Percentiles rank a stretch among this genome's conserved stretches.
Evolutionary conservation across 1,140 invertebrate species (phyloP).

Genomic region (Cydia pomonella): DNA sequence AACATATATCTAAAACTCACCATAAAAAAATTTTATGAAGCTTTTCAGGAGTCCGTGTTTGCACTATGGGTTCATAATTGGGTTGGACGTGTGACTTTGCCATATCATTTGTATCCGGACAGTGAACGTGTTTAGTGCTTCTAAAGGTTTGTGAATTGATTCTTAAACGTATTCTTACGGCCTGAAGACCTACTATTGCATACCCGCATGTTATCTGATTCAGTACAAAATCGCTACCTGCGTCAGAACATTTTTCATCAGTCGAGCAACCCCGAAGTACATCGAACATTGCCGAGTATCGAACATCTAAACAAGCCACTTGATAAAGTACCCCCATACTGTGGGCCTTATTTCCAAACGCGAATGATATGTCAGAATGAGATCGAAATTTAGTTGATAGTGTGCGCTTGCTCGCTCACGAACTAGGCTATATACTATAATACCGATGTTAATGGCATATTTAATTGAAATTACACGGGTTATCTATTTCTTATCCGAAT

Average conservation of each 20-base stretch:
- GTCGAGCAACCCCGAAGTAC: background rate
- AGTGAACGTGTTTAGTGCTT: too few relatives aligned
- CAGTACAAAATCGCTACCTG: conserved; percentile 13
- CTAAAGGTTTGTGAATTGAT: background rate
- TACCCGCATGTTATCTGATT: background rate
- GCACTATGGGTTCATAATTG: too few relatives aligned
- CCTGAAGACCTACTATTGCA: background rate
- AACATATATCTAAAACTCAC: too few relatives aligned
- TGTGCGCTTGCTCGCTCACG: background rate
- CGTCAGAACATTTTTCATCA: conserved; percentile 16
- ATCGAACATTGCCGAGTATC: conserved; percentile 22
- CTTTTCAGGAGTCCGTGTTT: too few relatives aligned
- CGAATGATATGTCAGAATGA: background rate
- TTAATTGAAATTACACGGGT: background rate
- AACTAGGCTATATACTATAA: background rate
- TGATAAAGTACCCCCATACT: conserved; percentile 1
- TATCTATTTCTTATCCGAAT: background rate
- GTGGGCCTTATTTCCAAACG: background rate
- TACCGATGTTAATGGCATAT: background rate
- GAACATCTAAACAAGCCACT: conserved; percentile 12
- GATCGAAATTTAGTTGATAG: background rate
- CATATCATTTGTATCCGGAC: too few relatives aligned
- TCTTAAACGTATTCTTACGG: background rate
- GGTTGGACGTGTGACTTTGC: too few relatives aligned
- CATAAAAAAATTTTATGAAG: too few relatives aligned